Base-by-base conservation (phyloP, 2,888 invertebrate genomes). In the Nephrotoma guestfalica region DNA sequence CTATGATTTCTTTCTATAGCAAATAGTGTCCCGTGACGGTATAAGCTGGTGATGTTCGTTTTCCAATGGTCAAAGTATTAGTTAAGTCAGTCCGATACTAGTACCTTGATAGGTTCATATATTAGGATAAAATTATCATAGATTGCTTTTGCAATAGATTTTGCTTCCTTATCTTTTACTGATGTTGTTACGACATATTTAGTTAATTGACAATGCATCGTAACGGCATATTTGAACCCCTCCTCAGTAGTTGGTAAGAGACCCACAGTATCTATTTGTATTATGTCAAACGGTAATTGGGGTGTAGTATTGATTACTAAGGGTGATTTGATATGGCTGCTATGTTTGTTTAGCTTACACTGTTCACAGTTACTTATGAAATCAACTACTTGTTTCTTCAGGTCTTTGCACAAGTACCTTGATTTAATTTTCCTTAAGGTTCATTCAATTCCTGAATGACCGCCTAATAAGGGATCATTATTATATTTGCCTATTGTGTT, bases 151-250 rank as follows among this genome's bases (percentile, higher is more conserved):
- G 71, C 71, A n/a, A n/a, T n/a, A n/a, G n/a, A n/a, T n/a, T n/a
- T n/a, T n/a, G n/a, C n/a, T n/a, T n/a, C n/a, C n/a, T 71, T 71
- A n/a, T 71, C 87, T 47, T 87, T 41, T 30, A 88, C 87, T 57
- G 88, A 88, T 30, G 87, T 87, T 6, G 88, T 87, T 11, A 88
- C 86, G n/a, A 89, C n/a, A n/a, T 41, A 71, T 88, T 88, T 88
- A 6, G 87, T 88, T 71, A 88, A 41, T 86, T 88, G 83, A 88
- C 88, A 87, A 87, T 88, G 86, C 87, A 89, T 87, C 47, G 83
- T 83, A 40, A 83, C 30, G 40, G 11, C 83, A 13, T 83, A 83
- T 40, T 11, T 30, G 7, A 5, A 40, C 11, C 83, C 40, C 4
- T 83, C 13, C 9, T 40, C 9, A 11, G 83, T 83, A 5, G 13